These are phyloP conservation scores for Spodoptera exigua DNA, from an alignment of 2,888 invertebrate species.

Conservation along the genomic window DNA sequence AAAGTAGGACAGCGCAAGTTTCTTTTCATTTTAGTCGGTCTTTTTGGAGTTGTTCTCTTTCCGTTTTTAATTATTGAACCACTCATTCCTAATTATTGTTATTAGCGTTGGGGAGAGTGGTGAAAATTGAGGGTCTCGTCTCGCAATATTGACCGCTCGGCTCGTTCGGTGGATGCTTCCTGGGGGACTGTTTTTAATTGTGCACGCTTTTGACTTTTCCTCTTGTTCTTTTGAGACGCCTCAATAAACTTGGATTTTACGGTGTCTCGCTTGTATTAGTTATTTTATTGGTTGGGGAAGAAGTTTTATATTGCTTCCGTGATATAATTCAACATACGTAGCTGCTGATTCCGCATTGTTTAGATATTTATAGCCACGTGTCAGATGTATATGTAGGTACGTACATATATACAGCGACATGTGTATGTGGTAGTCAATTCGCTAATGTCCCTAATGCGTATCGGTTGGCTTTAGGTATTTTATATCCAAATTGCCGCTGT, in stretches of 20 bases:
- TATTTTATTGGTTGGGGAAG: conserved; percentile 73
- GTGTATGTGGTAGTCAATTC: conserved; percentile 72
- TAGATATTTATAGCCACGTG: neutral
- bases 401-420: conserved; percentile 12
- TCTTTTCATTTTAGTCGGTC: conserved; percentile 73
- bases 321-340: conserved; percentile 30
- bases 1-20: conserved; percentile 69
- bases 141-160: conserved; percentile 87
- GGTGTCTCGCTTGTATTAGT: conserved; percentile 78
- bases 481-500: conserved; percentile 85
- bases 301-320: conserved; percentile 60
- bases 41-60: conserved; percentile 87
- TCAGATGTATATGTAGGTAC: conserved; percentile 8
- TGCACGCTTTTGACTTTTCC: conserved; percentile 85
- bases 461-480: conserved; percentile 82
- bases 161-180: conserved; percentile 75
- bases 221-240: conserved; percentile 86
- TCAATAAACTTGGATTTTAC: conserved; percentile 86
- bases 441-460: conserved; percentile 85
- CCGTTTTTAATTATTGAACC: conserved; percentile 90
- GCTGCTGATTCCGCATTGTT: conserved; percentile 11
- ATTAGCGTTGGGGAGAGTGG: conserved; percentile 88
- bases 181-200: conserved; percentile 86
- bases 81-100: conserved; percentile 90
- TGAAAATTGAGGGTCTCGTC: conserved; percentile 88